phyloP scores from a whole-genome alignment of 2,888 invertebrate species.

The Tholera decimalis region DNA sequence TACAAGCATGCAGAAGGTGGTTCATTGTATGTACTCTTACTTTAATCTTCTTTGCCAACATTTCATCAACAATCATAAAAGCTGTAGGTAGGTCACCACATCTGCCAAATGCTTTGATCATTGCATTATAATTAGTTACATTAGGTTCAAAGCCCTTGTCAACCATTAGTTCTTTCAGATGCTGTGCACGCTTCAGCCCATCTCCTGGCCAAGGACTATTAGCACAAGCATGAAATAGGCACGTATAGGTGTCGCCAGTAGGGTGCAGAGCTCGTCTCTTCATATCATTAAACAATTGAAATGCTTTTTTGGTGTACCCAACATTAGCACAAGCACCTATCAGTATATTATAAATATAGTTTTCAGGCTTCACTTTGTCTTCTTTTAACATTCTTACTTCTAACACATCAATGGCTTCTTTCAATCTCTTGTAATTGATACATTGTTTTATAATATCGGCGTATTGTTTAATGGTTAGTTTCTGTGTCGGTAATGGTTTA shows the following conservation, averaged over 20 bases:
- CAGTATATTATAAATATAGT: conserved; percentile 95
- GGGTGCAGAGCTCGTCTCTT: conserved; percentile 93
- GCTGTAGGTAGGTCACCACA: conserved; percentile 95
- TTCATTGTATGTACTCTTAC: conserved; percentile 94
- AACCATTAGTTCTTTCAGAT: conserved; percentile 93
- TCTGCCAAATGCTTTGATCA: conserved; percentile 98
- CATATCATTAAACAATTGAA: conserved; percentile 96
- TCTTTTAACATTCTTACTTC: conserved; percentile 94
- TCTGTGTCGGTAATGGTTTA: conserved; percentile 86
- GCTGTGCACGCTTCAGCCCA: conserved; percentile 93
- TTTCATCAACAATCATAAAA: conserved; percentile 96
- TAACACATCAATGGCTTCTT: conserved; percentile 95
- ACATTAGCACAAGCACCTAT: conserved; percentile 96
- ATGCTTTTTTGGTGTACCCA: conserved; percentile 97
- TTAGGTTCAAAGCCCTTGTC: conserved; percentile 94
- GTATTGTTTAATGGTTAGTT: conserved; percentile 93
- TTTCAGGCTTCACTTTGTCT: conserved; percentile 95
- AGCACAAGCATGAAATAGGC: conserved; percentile 97
- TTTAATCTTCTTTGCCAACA: conserved; percentile 92
- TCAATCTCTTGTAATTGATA: conserved; percentile 92
- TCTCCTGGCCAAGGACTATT: conserved; percentile 94
- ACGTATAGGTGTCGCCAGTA: conserved; percentile 95
- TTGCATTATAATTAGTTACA: conserved; percentile 95
- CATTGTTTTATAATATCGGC: conserved; percentile 93
- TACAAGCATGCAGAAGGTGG: conserved; percentile 96